Conservation (phyloP, 2,113 vertebrate species). For the Chaetorhynchus papuensis region DNA sequence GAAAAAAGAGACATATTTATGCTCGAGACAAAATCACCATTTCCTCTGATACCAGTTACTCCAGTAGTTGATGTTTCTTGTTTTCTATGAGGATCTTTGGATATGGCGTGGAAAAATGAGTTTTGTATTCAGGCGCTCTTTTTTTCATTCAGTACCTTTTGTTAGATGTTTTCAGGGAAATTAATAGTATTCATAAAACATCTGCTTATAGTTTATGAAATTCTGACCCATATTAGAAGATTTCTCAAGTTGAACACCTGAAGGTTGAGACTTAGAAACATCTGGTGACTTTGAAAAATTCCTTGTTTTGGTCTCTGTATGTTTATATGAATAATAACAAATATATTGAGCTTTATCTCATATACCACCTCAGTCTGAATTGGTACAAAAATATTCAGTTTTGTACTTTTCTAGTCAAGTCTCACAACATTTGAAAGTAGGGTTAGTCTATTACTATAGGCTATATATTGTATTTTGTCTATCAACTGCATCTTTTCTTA, state of each 20-base stretch:
- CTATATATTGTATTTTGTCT: neutral
- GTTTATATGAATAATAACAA: neutral
- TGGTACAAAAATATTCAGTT: neutral
- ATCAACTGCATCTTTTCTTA: neutral
- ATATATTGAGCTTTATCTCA: neutral
- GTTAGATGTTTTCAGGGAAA: neutral
- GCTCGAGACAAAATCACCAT: neutral
- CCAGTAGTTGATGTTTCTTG: neutral
- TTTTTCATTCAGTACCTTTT: neutral
- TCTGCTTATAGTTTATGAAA: neutral
- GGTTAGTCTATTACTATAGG: neutral
- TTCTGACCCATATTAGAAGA: neutral
- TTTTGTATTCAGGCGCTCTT: neutral
- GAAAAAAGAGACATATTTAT: neutral
- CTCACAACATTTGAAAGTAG: neutral
- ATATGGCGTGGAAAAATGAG: neutral
- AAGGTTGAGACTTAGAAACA: neutral
- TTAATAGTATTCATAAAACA: neutral
- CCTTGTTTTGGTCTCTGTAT: neutral
- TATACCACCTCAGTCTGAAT: neutral
- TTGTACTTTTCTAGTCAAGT: neutral
- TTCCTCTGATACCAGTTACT: neutral
- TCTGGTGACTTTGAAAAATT: neutral
- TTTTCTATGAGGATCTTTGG: neutral
- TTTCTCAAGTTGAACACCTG: neutral